Base-by-base conservation (phyloP, 2,113 vertebrate species). In the Euleptes europaea region DNA sequence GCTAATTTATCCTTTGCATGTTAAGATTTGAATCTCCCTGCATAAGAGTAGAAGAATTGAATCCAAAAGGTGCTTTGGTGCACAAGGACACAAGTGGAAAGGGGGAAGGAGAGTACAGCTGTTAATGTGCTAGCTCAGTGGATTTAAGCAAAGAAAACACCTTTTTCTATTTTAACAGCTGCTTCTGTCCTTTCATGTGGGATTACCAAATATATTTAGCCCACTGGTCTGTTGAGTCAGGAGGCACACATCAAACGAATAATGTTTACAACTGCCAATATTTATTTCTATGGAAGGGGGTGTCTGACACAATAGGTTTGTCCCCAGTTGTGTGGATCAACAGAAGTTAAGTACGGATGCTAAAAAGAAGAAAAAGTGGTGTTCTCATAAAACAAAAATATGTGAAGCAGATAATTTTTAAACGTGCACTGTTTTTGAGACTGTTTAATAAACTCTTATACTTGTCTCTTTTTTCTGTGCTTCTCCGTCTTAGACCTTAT, bases 401-500 rank as follows among this genome's bases (percentile, higher is more conserved):
- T n/a, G n/a, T n/a, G 47, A 1, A 42, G 35, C 13, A 42, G 17
- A 33, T 81, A 57, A 38, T 76, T 76, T 76, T 47, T 12, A 84
- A 84, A 69, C 54, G 19, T 31, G 33, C 4, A 4, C 17, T 65
- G 19, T 33, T 85, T 51, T 82, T 8, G 9, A 31, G 33, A 31
- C n/a, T 54, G 42, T 40, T 10, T 78, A 70, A 75, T 35, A 83
- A 26, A 66, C 44, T 75, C 6, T 31, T 31, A 26, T 3, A 28
- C 15, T 13, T 76, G 72, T 67, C 26, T 51, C 21, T 14, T 66
- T 57, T 15, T 65, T 21, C 31, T 40, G 42, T 88, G 28, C 19
- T 38, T 54, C 23, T 23, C 82, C 81, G 90, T 91, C 91, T 70
- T 80, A 99, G 98, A 93, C 98, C 98, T 3, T 99, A 97, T 82